Evolutionary conservation across 2,113 vertebrate species (phyloP), one percentile per base, ranked within the genome.

Genomic region (Loxodonta africana): DNA sequence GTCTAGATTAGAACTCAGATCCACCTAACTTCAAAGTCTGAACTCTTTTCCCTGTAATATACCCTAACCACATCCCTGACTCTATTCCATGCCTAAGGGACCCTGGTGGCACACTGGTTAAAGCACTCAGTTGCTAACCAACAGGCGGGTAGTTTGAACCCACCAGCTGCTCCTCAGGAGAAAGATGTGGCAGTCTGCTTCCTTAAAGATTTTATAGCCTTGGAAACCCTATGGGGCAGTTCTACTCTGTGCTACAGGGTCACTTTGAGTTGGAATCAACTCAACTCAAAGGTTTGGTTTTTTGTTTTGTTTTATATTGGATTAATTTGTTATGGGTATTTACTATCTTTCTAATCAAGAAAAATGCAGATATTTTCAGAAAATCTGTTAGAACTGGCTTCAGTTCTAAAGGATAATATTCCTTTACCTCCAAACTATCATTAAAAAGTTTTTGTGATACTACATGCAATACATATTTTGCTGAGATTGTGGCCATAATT

Each of bases 301-400:
- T 57, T 57, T 57, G 8, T 57, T 17, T 57, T 57, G 53, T 57
- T 57, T 57, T 78, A 20, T 21, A 12, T 0, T 87, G 37, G 23
- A 37, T 89, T 51, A 76, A n/a, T 23, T 93, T 62, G 14, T 23
- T 77, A 46, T 26, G 2, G 15, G 17, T 63, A 77, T 41, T 91
- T 53, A 73, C 44, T 41, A 62, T 26, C 82, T 92, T 67, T 20
- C 88, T 69, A 37, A 88, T 37, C 37, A 92, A 46, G 3, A 15
- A 94, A 92, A 91, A 21, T 28, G 0, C 12, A 88, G 7, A 8
- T 30, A 80, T 12, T 83, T 90, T 84, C 89, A 88, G 48, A 71
- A 97, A 83, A 21, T 4, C 17, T 62, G 7, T 90, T 69, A 63
- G 11, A 96, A 78, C n/a, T 83, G 26, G 6, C 23, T 94, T 89